Evolutionary conservation across 1,140 invertebrate genomes (phyloP).

Genomic region (Diploscapter pachys): DNA sequence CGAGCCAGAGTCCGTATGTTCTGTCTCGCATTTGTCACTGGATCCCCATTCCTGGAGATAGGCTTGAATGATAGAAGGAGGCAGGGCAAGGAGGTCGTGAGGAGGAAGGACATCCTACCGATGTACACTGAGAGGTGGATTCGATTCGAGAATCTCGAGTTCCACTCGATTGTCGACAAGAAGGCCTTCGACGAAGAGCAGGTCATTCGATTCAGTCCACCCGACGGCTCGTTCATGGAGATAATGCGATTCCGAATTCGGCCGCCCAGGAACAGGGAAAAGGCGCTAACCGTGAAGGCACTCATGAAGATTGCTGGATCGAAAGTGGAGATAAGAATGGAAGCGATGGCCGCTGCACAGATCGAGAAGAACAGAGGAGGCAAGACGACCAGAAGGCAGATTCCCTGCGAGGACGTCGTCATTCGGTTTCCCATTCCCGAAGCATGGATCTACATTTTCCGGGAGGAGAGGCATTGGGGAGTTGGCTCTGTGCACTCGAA

Average conservation of each 20-base stretch:
- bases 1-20: slow-evolving; percentile 90
- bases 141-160: slow-evolving; percentile 84
- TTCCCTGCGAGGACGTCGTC: slow-evolving; percentile 95
- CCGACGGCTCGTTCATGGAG: slow-evolving; percentile 96
- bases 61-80: slow-evolving; percentile 90
- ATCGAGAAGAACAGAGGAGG: slow-evolving; percentile 61
- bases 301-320: slow-evolving; percentile 59
- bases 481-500: slow-evolving; percentile 98
- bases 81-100: slow-evolving; percentile 94
- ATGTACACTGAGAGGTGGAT: slow-evolving; percentile 99
- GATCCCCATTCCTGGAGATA: slow-evolving; percentile 90
- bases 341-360: slow-evolving; percentile 92
- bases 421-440: slow-evolving; percentile 96
- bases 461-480: slow-evolving; percentile 95
- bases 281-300: slow-evolving; percentile 88
- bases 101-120: slow-evolving; percentile 96
- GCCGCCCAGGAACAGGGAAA: slow-evolving; percentile 90
- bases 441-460: slow-evolving; percentile 95
- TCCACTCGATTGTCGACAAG: slow-evolving; percentile 86
- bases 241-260: slow-evolving; percentile 86
- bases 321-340: slow-evolving; percentile 78
- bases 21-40: slow-evolving; percentile 81
- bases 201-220: slow-evolving; percentile 92
- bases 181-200: slow-evolving; percentile 84
- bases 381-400: slow-evolving; percentile 80